Evolutionary conservation across 37 sponge, comb jelly and placozoan genomes (phyloP), one percentile per base, ranked within the genome.

Genomic region (Chondrosia reniformis): DNA sequence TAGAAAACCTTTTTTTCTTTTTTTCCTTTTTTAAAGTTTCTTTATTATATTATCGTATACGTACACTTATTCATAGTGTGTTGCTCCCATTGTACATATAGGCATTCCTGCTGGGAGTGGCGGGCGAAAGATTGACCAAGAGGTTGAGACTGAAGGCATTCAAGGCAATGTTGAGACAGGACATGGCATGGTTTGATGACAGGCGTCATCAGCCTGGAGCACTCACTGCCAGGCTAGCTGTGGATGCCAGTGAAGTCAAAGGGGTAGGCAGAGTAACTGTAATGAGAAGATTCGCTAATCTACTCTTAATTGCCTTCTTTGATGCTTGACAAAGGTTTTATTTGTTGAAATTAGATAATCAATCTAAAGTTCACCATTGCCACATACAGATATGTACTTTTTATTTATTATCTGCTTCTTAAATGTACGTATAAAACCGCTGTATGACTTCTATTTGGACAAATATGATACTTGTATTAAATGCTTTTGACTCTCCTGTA

Each of bases 201-300:
- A 76, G 57, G 31, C 37, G 43, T 1, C 81, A 93, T 55, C 71
- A 87, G 24, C 91, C 95, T 42, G 94, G 94, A 3, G 84, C 87
- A 8, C 83, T 97, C 22, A 79, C 94, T 24, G 86, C 89, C 4
- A 30, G 92, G 42, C 83, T 97, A 33, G 96, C 94, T 25, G 79
- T 81, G 19, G 97, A 97, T 93, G 94, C 95, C 8, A 77, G 92
- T 0, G 85, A 80, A 72, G 89, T 97, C 13, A 91, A 97, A 65
- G 94, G 97, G 44, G 97, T 91, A 33, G 74, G 87, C 71, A 36
- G 28, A 9, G 24, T 22, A n/a, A n/a, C n/a, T n/a, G n/a, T n/a
- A n/a, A n/a, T n/a, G n/a, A n/a, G n/a, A n/a, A n/a, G n/a, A n/a
- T n/a, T n/a, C n/a, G n/a, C n/a, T n/a, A n/a, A n/a, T n/a, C n/a